phyloP scores from a whole-genome alignment of 2,888 invertebrate species.

The Rhagophthalmus giganteus region DNA sequence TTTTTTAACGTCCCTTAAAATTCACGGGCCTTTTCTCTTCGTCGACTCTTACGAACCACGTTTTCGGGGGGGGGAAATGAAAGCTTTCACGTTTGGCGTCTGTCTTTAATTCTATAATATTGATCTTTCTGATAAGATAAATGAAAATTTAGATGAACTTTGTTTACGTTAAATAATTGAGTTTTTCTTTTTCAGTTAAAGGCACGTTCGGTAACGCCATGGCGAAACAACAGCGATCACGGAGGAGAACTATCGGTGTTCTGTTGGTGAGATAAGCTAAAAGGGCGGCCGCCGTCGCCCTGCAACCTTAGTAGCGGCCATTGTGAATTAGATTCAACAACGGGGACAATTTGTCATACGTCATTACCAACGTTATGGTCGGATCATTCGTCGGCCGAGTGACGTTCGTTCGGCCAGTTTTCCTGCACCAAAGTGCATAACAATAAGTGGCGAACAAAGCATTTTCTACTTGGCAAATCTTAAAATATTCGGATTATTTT shows the following conservation, averaged over 20 bases:
- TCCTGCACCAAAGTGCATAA: constrained; percentile 27
- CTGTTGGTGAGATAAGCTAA: constrained; percentile 71
- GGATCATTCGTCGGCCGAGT: constrained; percentile 31
- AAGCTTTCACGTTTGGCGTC: too few relatives aligned
- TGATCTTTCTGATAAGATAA: too few relatives aligned
- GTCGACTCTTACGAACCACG: too few relatives aligned
- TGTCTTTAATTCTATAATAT: too few relatives aligned
- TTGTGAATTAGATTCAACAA: constrained; percentile 26
- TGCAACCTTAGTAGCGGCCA: constrained; percentile 29
- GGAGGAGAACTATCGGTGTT: constrained; percentile 77
- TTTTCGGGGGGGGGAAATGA: too few relatives aligned
- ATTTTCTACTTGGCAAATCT: constrained; percentile 11
- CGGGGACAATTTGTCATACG: constrained; percentile 29
- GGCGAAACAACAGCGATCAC: constrained; percentile 71
- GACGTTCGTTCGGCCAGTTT: constrained; percentile 21
- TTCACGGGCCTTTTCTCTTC: too few relatives aligned
- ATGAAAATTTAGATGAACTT: background rate
- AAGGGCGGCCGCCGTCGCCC: constrained; percentile 50
- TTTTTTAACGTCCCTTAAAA: background rate
- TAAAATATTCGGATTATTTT: constrained; percentile 9
- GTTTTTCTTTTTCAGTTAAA: constrained; percentile 63
- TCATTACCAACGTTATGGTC: constrained; percentile 33
- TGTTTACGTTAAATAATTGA: background rate
- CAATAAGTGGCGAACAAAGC: too few relatives aligned
- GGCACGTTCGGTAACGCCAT: constrained; percentile 74